Conservation (phyloP, 2,797 vertebrate species). For the Sebastes vulpes region DNA sequence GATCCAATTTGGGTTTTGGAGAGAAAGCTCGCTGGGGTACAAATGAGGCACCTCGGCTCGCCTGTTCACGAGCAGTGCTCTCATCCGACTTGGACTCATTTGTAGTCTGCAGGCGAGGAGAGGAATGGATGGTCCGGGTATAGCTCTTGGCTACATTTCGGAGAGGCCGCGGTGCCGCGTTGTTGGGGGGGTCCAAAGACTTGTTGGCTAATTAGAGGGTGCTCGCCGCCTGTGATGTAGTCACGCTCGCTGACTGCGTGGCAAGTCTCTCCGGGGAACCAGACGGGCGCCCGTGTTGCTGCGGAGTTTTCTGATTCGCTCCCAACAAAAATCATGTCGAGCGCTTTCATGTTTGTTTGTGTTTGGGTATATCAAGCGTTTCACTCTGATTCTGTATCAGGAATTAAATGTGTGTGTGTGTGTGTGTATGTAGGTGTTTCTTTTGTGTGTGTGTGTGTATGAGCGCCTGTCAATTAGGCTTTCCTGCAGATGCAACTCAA, state of each 20-base stretch:
- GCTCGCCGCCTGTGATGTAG: slow-evolving; percentile 48
- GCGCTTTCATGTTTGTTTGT: slow-evolving; percentile 58
- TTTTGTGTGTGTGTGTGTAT: neutral
- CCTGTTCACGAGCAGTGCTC: slow-evolving; percentile 45
- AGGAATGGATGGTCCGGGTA: slow-evolving; percentile 14
- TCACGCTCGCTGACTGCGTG: slow-evolving; percentile 30
- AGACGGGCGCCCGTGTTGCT: slow-evolving; percentile 1
- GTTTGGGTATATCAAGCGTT: slow-evolving; percentile 1
- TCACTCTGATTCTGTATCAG: slow-evolving; percentile 29
- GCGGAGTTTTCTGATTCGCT: slow-evolving; percentile 30
- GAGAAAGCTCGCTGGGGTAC: slow-evolving; percentile 47
- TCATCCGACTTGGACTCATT: slow-evolving; percentile 60
- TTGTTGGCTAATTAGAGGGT: slow-evolving; percentile 60
- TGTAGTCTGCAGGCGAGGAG: slow-evolving; percentile 55
- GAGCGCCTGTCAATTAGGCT: slow-evolving; percentile 31
- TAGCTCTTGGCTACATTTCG: slow-evolving; percentile 29
- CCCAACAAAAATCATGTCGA: slow-evolving; percentile 14
- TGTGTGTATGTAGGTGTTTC: neutral
- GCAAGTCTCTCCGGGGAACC: slow-evolving; percentile 31
- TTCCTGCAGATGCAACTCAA: slow-evolving; percentile 43
- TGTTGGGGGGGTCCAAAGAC: slow-evolving; percentile 49
- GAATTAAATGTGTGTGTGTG: slow-evolving; percentile 9
- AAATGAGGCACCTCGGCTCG: slow-evolving; percentile 58
- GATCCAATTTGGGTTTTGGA: slow-evolving; percentile 65
- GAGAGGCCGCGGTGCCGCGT: slow-evolving; percentile 2